These are phyloP conservation scores for Atlantisia rogersi DNA, from an alignment of 2,113 vertebrate genomes.

Conservation along the genomic window DNA sequence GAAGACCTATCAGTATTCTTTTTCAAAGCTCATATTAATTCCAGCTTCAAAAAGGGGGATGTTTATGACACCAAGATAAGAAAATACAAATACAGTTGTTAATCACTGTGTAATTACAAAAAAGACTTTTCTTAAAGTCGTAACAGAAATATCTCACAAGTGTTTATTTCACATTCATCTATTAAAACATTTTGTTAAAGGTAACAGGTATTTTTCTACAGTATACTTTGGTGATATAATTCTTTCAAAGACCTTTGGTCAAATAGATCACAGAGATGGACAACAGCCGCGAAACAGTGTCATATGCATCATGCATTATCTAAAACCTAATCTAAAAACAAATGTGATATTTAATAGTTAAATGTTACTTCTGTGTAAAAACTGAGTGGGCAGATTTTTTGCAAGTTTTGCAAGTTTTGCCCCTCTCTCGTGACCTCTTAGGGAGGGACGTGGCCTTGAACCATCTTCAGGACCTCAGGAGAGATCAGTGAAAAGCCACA, in stretches of 20 bases:
- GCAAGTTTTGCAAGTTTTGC: background rate
- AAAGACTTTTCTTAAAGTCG: conserved; percentile 17
- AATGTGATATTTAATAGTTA: background rate
- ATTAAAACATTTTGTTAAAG: background rate
- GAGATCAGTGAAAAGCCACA: background rate
- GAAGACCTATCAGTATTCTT: conserved; percentile 47
- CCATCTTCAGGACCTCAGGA: background rate
- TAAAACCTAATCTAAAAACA: background rate
- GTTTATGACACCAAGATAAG: conserved; percentile 63
- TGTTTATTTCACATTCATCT: conserved; percentile 1
- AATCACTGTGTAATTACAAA: conserved; percentile 62
- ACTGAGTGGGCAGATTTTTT: background rate
- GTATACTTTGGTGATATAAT: background rate
- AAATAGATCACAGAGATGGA: background rate
- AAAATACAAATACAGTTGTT: conserved; percentile 59
- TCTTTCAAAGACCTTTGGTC: background rate
- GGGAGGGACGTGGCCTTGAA: background rate
- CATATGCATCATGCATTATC: background rate
- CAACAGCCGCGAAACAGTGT: background rate
- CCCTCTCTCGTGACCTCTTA: background rate
- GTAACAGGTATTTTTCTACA: background rate
- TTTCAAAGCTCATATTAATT: conserved; percentile 58
- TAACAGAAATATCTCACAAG: background rate
- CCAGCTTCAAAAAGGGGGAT: conserved; percentile 48
- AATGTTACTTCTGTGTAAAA: background rate